Evolutionary conservation across 1,140 invertebrate genomes (phyloP), one percentile per base, ranked within the genome.

Genomic region (Drosophila novamexicana): DNA sequence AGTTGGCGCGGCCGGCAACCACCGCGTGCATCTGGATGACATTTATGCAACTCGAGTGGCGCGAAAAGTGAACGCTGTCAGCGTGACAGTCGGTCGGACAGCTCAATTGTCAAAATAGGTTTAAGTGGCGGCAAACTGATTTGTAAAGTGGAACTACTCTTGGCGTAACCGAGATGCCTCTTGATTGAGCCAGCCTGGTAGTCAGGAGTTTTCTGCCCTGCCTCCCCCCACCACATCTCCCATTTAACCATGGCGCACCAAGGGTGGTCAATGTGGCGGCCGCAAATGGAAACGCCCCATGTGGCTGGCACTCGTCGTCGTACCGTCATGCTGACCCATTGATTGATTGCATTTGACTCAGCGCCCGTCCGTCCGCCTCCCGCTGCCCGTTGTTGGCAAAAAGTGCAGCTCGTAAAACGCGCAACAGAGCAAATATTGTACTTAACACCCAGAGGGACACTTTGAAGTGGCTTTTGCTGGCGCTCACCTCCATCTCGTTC

Each of bases 61-160:
- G 81, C 72, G 81, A 85, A 81, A 84, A 86, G 82, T 79, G 82
- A 76, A 63, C 72, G 75, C 78, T 89, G 84, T 49, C 39, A 77
- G 66, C 39, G 39, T 84, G 84, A 90, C 85, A 29, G 22, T 29
- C 22, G 77, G 65, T 70, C 65, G 75, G 73, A 91, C 90, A 91
- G 77, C 85, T 91, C 84, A 91, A 91, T 91, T 91, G 90, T 91
- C 90, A 91, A 91, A 91, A 91, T 91, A 90, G 89, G 66, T 91
- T 90, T 83, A 91, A 90, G 80, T 78, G 82, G 69, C 84, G 66
- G 64, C 72, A 76, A 29, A 88, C 76, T 83, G 83, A 86, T 86
- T 86, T 83, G 79, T 79, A 79, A 82, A 14, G 7, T 34, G n/a
- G 12, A 29, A 5, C 34, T 44, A 14, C 49, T 53, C 36, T 34